Evolutionary conservation across 1,140 invertebrate species (phyloP), one percentile per base, ranked within the genome.

Genomic region (Trichomalopsis sarcophagae): DNA sequence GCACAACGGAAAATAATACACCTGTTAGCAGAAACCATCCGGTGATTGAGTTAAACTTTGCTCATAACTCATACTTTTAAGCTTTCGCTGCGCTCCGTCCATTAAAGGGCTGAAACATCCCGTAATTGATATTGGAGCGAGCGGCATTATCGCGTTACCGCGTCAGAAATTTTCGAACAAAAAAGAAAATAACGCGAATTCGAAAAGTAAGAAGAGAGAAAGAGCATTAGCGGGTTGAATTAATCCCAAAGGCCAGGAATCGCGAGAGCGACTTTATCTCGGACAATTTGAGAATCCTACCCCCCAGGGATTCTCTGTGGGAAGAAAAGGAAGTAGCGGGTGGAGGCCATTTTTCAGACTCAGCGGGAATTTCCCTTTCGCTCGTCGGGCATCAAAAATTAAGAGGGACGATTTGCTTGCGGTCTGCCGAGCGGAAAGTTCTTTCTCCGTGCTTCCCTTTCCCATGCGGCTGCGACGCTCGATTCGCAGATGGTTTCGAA

Each of bases 191-290:
- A 33, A 33, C 11, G 40, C 40, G 7, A 44, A 44, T 44, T 44
- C 10, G 7, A 9, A 44, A 44, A 44, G 7, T 9, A 23, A n/a
- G 14, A 50, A 30, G 9, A 62, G 1, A 62, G 55, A 21, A 62
- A 21, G 14, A 62, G 1, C 3, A 62, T n/a, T 21, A 62, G 6
- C 40, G 23, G 75, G 23, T 44, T 40, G 44, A 77, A 77, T 77
- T 77, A 77, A 77, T 50, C 75, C 44, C 75, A n/a, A 11, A 44
- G 1, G 40, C 40, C 73, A 17, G 36, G 5, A 47, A 50, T n/a
- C 75, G 44, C n/a, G 23, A 75, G 44, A 47, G 44, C 44, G n/a
- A 69, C 66, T 81, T 81, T 81, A 81, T 81, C 79, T 81, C 79
- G 66, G 79, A 36, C 79, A 81, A 81, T 81, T 81, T 81, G 79